phyloP scores from a whole-genome alignment of 1,140 invertebrate species.

The Araneus ventricosus region DNA sequence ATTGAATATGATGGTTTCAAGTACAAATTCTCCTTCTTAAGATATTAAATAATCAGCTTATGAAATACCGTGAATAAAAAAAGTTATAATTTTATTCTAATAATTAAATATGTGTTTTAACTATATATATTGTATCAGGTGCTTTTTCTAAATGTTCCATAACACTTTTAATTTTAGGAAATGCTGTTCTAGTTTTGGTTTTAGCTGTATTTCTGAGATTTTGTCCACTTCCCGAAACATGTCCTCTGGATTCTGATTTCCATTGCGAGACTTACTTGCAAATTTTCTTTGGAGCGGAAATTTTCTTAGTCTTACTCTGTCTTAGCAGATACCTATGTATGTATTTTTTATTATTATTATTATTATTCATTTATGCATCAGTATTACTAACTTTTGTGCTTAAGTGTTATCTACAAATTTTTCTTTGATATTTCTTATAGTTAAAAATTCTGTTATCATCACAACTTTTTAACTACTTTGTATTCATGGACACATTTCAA shows the following conservation, averaged over 20 bases:
- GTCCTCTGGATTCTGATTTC: not conserved
- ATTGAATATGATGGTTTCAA: too few species aligned
- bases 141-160: too few species aligned
- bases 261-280: conserved; percentile 56
- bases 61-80: too few species aligned
- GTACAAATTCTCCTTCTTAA: too few species aligned
- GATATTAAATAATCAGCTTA: too few species aligned
- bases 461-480: not conserved
- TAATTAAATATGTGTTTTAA: too few species aligned
- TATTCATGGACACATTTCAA: not conserved
- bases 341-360: not conserved
- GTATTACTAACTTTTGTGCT: too few species aligned
- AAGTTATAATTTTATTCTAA: too few species aligned
- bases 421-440: too few species aligned
- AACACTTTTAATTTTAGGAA: conserved; percentile 37
- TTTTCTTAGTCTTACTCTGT: not conserved
- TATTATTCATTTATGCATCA: too few species aligned
- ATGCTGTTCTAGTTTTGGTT: conserved; percentile 8
- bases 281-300: conserved; percentile 56
- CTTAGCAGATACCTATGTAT: conserved; percentile 52
- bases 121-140: too few species aligned
- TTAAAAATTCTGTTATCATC: not conserved
- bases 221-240: conserved; percentile 14
- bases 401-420: too few species aligned
- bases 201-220: conserved; percentile 41